A percentile compares a stretch with the other conserved stretches of the same genome.
Conservation (phyloP, 2,113 vertebrate species). For the Erythrocercus mccallii region DNA sequence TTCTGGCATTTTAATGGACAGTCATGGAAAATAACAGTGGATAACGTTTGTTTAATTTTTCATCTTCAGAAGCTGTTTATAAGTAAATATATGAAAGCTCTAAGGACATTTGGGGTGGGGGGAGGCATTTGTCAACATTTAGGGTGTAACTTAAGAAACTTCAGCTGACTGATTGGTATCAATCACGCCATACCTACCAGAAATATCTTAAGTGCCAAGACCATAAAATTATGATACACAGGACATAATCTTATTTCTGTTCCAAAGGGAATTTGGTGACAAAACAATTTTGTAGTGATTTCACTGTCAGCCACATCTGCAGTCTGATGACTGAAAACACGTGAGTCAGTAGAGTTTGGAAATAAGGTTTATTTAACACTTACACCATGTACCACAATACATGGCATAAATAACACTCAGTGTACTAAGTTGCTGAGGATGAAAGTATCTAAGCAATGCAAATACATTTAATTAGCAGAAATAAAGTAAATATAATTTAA, state of each 20-base stretch:
- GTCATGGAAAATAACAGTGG: not conserved
- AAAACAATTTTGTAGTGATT: not conserved
- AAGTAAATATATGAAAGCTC: not conserved
- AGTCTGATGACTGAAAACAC: not conserved
- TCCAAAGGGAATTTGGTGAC: not conserved
- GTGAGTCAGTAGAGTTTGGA: not conserved
- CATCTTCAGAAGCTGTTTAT: not conserved
- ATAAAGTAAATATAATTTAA: not conserved
- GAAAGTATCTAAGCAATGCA: not conserved
- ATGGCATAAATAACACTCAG: not conserved
- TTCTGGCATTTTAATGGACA: not conserved
- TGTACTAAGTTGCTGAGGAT: not conserved
- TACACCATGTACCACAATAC: rapidly evolving
- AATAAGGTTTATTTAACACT: not conserved
- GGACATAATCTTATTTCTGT: not conserved
- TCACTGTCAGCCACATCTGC: not conserved
- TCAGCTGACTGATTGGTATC: not conserved
- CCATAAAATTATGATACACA: not conserved
- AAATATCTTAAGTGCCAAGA: not conserved
- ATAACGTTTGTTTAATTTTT: not conserved
- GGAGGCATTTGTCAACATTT: not conserved
- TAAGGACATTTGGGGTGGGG: not conserved
- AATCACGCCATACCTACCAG: not conserved
- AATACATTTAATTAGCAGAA: not conserved
- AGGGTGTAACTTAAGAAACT: not conserved